Evolutionary conservation across 2,797 vertebrate genomes (phyloP), one percentile per base, ranked within the genome.

Genomic region (Aratinga solstitialis): DNA sequence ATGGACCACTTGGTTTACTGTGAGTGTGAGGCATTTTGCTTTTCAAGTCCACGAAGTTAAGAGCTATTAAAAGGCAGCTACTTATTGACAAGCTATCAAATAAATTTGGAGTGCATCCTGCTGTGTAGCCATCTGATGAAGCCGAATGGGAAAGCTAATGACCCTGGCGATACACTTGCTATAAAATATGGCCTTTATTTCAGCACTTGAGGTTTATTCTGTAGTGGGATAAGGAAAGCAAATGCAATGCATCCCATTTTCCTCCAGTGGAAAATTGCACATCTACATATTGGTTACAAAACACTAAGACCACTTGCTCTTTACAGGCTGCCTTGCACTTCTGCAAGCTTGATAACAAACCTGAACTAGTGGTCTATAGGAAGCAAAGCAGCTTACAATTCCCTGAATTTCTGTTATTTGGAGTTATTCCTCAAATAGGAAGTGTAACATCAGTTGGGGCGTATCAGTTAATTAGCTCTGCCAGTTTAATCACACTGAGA

Each of bases 81-180:
- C 88, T 90, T 95, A 97, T 95, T 95, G 96, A 96, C 95, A 96
- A 96, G 80, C 92, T 86, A 94, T 93, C 95, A 96, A 94, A 97
- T 97, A 96, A 96, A 97, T 96, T 94, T 92, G 94, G 93, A 94
- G 94, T 50, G 84, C 71, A 47, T 88, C 97, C 96, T 91, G 94
- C 96, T 96, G 96, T 93, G 96, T 78, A 92, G 82, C 92, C 97
- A 92, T 97, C 95, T 96, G 96, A 97, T 83, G 82, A 73, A 97
- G 72, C 58, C 0, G 9, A 97, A 94, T 97, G 86, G 92, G 94
- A 96, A 95, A 96, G 93, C 93, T 96, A 97, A 97, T 95, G 97
- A 95, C 92, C 89, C 94, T 93, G 65, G 56, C 1, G 1, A 82
- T 90, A 48, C 74, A 88, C 84, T 96, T 83, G 75, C 86, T 63